Evolutionary conservation across 2,797 vertebrate species (phyloP), one percentile per base, ranked within the genome.

Genomic region (Onychomys arenicola): DNA sequence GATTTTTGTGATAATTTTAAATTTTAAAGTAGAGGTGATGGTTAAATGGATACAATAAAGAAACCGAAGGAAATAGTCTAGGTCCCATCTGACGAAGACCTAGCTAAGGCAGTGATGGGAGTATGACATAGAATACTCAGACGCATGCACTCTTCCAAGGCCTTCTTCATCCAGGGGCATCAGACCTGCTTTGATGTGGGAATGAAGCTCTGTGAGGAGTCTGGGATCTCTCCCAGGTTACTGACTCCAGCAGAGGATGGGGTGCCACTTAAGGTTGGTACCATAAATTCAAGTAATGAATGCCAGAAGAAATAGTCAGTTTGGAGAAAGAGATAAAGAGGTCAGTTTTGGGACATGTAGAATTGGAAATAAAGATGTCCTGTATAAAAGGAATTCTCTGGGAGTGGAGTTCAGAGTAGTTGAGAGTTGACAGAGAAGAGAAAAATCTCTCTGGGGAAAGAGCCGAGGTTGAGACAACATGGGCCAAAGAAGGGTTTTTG

Each of bases 211-310:
- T 34, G 23, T 32, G 43, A 91, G n/a, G n/a, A 95, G 55, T 77
- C 75, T 91, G 96, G 69, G 69, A 95, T 97, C n/a, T 65, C 69
- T 96, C 93, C 46, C 78, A 91, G 83, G 69, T 96, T 93, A 89
- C 77, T 69, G 75, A 69, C 67, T 91, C 67, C 9, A 29, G 57
- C 75, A 78, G 57, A 93, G 57, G n/a, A 43, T 19, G 1, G 27
- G 17, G 25, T 43, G n/a, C 37, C 55, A n/a, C 59, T 85, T 55
- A 95, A 89, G 52, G 37, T 57, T 52, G 16, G 10, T 71, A 17
- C 37, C n/a, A 93, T 85, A 92, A 94, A 96, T 97, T 84, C 94
- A 61, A 37, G 65, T 55, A 93, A 65, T 92, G 85, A 96, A 89
- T 92, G 40, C 19, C 95, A 95, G 52, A 83, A 91, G 83, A 37